These are phyloP conservation scores for Dynastes maya DNA, from an alignment of 2,888 invertebrate species.

Conservation along the genomic window DNA sequence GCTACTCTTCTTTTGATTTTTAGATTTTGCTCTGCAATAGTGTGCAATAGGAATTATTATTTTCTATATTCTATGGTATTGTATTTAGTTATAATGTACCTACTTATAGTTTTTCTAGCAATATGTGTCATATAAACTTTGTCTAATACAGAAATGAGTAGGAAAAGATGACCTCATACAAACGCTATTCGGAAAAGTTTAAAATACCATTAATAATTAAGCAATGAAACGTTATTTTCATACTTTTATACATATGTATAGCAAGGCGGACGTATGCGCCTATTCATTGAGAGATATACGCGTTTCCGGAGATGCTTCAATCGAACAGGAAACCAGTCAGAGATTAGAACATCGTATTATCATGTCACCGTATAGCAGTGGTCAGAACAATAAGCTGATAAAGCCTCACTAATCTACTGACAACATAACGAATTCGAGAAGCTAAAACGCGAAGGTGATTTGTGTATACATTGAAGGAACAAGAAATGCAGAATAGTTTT, in stretches of 20 bases:
- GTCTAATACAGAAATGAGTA: too few relatives aligned
- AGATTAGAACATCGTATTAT: slow-evolving; percentile 54
- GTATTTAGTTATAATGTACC: too few relatives aligned
- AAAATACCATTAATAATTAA: background rate
- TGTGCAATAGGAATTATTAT: too few relatives aligned
- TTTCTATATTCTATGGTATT: too few relatives aligned
- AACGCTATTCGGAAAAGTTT: too few relatives aligned
- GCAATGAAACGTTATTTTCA: slow-evolving; percentile 4
- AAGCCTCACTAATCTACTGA: slow-evolving; percentile 22
- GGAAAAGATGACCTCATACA: too few relatives aligned
- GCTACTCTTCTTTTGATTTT: too few relatives aligned
- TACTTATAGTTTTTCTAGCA: too few relatives aligned
- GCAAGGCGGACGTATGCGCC: slow-evolving; percentile 55
- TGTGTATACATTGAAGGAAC: background rate
- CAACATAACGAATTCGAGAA: slow-evolving; percentile 8
- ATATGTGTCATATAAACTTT: too few relatives aligned
- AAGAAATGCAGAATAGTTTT: background rate
- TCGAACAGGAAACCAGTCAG: slow-evolving; percentile 55
- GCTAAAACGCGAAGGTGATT: slow-evolving; percentile 24
- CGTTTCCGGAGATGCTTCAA: slow-evolving; percentile 55
- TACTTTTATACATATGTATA: slow-evolving; percentile 3
- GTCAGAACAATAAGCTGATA: slow-evolving; percentile 33
- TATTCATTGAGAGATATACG: slow-evolving; percentile 52
- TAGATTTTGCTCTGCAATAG: too few relatives aligned
- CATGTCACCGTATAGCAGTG: slow-evolving; percentile 52